These are phyloP conservation scores for Schizaphis graminum DNA, from an alignment of 2,888 invertebrate species.

Conservation along the genomic window DNA sequence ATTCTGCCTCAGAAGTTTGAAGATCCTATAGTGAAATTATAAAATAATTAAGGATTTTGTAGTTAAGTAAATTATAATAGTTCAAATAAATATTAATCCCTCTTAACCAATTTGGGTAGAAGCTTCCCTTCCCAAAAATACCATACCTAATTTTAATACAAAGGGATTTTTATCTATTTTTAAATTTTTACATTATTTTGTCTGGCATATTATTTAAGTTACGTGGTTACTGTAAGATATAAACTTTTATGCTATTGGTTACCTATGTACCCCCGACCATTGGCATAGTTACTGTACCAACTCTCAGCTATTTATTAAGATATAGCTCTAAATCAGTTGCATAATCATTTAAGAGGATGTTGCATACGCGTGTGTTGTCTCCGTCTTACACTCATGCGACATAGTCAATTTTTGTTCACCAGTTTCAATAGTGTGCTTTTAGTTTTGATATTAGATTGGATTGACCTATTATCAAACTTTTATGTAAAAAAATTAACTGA, in stretches of 20 bases:
- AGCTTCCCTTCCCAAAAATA: background rate
- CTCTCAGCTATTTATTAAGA: background rate
- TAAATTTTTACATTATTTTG: background rate
- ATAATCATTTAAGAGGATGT: background rate
- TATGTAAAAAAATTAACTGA: no score
- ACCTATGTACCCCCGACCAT: background rate
- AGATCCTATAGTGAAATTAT: conserved; percentile 66
- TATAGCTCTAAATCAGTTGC: background rate
- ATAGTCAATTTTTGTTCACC: no score
- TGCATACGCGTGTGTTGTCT: no score
- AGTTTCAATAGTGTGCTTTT: no score
- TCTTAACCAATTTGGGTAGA: background rate
- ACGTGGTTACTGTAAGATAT: background rate
- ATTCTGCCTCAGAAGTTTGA: conserved; percentile 68
- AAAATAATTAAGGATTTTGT: background rate
- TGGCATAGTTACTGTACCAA: background rate
- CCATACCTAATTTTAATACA: background rate
- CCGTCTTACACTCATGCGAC: no score
- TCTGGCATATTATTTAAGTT: background rate
- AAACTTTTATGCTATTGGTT: background rate
- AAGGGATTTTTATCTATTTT: background rate
- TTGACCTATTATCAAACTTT: no score
- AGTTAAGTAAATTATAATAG: background rate
- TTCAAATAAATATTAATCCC: background rate
- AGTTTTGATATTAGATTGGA: no score